Base-by-base conservation (phyloP, 2,888 invertebrate species). In the Agrypnus murinus region DNA sequence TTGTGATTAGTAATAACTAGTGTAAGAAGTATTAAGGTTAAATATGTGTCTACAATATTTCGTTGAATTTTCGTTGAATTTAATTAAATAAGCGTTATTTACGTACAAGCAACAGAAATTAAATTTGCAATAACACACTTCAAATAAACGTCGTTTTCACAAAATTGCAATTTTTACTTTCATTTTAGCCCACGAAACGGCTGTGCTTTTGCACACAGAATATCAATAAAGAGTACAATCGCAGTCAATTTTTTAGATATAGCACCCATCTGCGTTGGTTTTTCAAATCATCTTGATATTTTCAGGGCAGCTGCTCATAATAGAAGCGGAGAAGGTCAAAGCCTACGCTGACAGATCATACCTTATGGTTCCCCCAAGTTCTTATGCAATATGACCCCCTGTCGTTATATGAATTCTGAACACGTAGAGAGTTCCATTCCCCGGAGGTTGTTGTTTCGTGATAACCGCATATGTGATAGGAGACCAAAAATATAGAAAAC, bases 381-480 rank as follows among this genome's bases (percentile, higher is more conserved):
- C 67, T 67, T 67, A 60, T 67, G 67, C 66, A 67, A 67, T 67
- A 67, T 60, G 55, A 45, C 67, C 60, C 60, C 59, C 15, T 62
- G 40, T 38, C 38, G 40, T 60, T 67, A 60, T 67, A 67, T 67
- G 32, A 67, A 67, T 67, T 67, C 67, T 60, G 48, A 62, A 59
- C 67, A 67, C 67, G 67, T 67, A 67, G 40, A 53, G 38, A 60
- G 38, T 62, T 67, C 67, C 60, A 67, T 67, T 60, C 67, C 67
- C 67, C 36, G 45, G 67, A 53, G 67, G 67, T 59, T 67, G 67
- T 67, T 67, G 66, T 58, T 67, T 67, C 67, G 59, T 67, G 67
- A 67, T 67, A 67, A 67, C 67, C 60, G 60, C 60, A 67, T 67
- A 67, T 67, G 60, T 67, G 67, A 67, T 67, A 67, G 60, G 40